These are phyloP conservation scores for Morpho deidamia DNA, from an alignment of 2,888 invertebrate species.

Conservation along the genomic window DNA sequence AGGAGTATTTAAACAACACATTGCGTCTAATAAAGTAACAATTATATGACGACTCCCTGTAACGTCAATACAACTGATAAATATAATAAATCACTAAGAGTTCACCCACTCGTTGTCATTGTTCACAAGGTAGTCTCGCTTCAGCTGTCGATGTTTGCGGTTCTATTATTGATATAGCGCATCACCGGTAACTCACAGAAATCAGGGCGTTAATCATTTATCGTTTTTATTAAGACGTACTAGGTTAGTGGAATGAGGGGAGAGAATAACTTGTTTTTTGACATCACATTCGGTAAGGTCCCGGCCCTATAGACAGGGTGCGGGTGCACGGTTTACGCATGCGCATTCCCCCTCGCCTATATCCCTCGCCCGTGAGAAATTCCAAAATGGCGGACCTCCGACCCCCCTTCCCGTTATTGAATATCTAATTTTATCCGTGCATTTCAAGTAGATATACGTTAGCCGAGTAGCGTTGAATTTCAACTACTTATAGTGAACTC, in stretches of 20 bases:
- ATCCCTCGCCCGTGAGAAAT: slow-evolving; percentile 55
- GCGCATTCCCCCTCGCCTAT: slow-evolving; percentile 65
- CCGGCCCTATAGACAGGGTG: slow-evolving; percentile 66
- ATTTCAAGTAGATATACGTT: slow-evolving; percentile 53
- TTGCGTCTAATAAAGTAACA: slow-evolving; percentile 3
- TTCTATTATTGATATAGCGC: slow-evolving; percentile 16
- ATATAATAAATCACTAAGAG: slow-evolving; percentile 39
- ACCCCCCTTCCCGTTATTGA: slow-evolving; percentile 73
- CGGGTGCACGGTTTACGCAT: slow-evolving; percentile 62
- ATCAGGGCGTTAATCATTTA: slow-evolving; percentile 50
- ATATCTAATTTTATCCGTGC: slow-evolving; percentile 75
- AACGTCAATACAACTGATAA: slow-evolving; percentile 15
- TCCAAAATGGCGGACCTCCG: slow-evolving; percentile 72
- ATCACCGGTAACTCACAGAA: slow-evolving; percentile 30
- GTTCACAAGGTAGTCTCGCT: slow-evolving; percentile 36
- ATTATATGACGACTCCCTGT: slow-evolving; percentile 2
- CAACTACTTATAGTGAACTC: slow-evolving; percentile 23
- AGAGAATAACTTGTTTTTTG: slow-evolving; percentile 76
- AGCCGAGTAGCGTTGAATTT: slow-evolving; percentile 42
- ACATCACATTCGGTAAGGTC: slow-evolving; percentile 67
- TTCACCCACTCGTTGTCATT: slow-evolving; percentile 62
- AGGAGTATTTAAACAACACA: slow-evolving; percentile 8
- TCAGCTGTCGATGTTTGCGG: slow-evolving; percentile 13
- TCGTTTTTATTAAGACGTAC: slow-evolving; percentile 62
- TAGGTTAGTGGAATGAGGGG: slow-evolving; percentile 73